Conservation (phyloP, 2,113 vertebrate genomes). For the Synodontis membranacea region DNA sequence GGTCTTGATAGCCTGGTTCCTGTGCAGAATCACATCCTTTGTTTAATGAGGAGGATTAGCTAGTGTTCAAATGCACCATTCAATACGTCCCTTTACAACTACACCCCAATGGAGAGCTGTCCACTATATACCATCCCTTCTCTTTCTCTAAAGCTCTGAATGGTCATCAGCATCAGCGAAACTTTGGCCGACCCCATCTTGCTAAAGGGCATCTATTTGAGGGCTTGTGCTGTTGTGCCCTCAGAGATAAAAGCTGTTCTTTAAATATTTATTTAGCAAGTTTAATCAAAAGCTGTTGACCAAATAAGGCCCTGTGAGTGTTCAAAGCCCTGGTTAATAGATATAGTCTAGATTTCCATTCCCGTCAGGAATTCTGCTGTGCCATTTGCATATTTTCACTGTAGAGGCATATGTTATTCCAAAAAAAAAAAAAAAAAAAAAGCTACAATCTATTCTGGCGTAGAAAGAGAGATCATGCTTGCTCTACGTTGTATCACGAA, state of each 20-base stretch:
- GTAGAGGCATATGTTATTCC: background rate
- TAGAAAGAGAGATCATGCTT: background rate
- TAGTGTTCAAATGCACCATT: conserved; percentile 44
- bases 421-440: background rate
- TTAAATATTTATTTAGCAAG: conserved; percentile 14
- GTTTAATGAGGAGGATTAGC: conserved; percentile 52
- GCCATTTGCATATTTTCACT: background rate
- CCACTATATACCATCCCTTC: background rate
- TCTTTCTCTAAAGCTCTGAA: background rate
- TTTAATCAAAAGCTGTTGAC: conserved; percentile 1
- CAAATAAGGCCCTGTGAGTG: background rate
- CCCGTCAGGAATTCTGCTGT: background rate
- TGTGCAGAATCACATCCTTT: conserved; percentile 48
- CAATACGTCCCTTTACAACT: conserved; percentile 24
- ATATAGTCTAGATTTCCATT: background rate
- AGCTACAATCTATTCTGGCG: background rate
- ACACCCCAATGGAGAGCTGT: background rate
- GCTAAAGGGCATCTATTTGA: background rate
- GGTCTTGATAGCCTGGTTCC: conserved; percentile 57
- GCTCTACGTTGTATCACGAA: background rate
- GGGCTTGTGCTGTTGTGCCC: background rate
- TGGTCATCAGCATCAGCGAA: background rate
- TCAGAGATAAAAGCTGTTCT: background rate
- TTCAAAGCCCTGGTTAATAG: background rate
- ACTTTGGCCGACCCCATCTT: background rate